phyloP scores from a whole-genome alignment of 2,113 vertebrate genomes.

The Malurus elegans region DNA sequence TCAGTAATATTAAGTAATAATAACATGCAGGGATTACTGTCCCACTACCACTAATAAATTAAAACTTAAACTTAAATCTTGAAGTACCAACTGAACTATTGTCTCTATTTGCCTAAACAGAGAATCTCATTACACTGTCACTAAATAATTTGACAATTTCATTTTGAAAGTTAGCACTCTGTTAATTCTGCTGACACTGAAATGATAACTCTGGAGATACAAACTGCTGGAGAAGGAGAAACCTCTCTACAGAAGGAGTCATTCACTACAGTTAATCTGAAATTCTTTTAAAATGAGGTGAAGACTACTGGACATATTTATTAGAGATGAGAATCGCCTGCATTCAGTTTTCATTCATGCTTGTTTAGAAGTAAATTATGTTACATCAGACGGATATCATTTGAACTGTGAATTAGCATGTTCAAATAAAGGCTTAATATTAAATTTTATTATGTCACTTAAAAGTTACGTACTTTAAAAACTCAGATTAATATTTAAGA shows the following conservation, averaged over 20 bases:
- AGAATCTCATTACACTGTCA: not conserved
- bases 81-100: not conserved
- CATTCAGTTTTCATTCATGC: not conserved
- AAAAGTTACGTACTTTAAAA: not conserved
- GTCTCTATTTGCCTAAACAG: not conserved
- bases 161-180: not conserved
- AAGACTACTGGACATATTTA: not conserved
- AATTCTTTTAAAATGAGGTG: not conserved
- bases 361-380: not conserved
- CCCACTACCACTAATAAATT: not conserved
- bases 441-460: not conserved
- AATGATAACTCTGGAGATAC: not conserved
- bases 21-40: not conserved
- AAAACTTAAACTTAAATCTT: not conserved
- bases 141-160: not conserved
- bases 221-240: not conserved
- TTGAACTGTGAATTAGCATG: not conserved
- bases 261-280: not conserved
- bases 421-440: not conserved
- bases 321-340: not conserved
- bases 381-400: not conserved
- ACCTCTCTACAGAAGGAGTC: not conserved
- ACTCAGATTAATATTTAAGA: not conserved
- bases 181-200: not conserved
- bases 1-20: not conserved